Base-by-base conservation (phyloP, 2,888 invertebrate genomes). In the Syritta pipiens region DNA sequence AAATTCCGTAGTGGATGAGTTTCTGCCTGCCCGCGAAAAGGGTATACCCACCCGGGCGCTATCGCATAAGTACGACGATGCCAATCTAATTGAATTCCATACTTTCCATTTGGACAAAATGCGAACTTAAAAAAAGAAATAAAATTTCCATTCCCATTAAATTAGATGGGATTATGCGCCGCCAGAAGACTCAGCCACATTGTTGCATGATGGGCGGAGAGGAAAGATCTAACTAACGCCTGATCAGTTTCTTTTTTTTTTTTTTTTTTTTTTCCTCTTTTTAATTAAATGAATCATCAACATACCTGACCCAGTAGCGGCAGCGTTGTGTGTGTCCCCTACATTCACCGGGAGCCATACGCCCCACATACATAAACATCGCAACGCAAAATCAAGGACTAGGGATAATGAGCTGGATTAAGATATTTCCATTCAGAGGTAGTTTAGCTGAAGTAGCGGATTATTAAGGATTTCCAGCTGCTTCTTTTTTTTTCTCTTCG, bases 71-170 rank as follows among this genome's bases (percentile, higher is more conserved):
- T 42, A 53, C 24, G 42, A 60, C 55, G 42, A 75, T 60, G 75
- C 26, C 49, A 63, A 49, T 57, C 28, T 55, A 62, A 55, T 69
- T 55, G 71, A 77, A 76, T 46, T 60, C 48, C 65, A 35, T 19
- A 48, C 71, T 46, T 49, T 46, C 46, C 35, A 44, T 46, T 22
- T 37, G 32, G 67, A 60, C 59, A 67, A 77, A 77, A 72, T 65
- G 53, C 46, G 6, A 53, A 42, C 46, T 71, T 59, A 65, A 65
- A 72, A n/a, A 60, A 55, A 68, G 20, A 49, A 72, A 71, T 65
- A 65, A 71, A 77, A 71, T 59, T 59, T 63, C 44, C 53, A 77
- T 60, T 72, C 60, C 44, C 71, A 60, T 77, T 65, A 53, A 67
- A 77, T 77, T 59, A 60, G 53, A 72, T 32, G 72, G 26, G 22